Evolutionary conservation across 2,113 vertebrate species (phyloP).

Genomic region (Corythoichthys haematopterus): DNA sequence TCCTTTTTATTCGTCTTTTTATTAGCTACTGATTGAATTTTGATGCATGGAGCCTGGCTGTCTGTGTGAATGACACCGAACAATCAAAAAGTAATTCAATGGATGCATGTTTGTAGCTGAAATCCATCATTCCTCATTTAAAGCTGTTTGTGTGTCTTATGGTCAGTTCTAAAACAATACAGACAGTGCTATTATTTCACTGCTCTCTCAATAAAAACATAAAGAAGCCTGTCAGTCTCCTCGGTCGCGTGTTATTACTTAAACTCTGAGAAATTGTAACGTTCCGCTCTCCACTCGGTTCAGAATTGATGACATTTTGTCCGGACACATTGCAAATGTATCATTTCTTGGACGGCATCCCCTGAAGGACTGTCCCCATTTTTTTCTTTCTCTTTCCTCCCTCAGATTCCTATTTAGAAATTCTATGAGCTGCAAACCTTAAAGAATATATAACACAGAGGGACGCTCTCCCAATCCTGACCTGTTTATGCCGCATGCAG

Average conservation of each 20-base stretch:
- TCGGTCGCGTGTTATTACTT: constrained; percentile 60
- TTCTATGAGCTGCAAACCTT: constrained; percentile 69
- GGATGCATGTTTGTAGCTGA: neutral
- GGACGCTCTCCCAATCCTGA: constrained; percentile 70
- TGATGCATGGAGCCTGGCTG: neutral
- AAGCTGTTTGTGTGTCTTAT: neutral
- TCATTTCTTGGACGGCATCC: constrained; percentile 68
- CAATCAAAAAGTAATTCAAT: neutral
- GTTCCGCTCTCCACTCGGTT: constrained; percentile 64
- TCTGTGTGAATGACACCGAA: neutral
- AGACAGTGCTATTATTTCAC: neutral
- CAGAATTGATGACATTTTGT: constrained; percentile 76
- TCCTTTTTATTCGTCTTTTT: too few species aligned
- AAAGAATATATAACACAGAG: constrained; percentile 73
- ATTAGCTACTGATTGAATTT: neutral
- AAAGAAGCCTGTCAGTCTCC: constrained; percentile 52
- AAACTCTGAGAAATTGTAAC: constrained; percentile 65
- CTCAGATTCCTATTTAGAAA: constrained; percentile 68
- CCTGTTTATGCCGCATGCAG: constrained; percentile 73
- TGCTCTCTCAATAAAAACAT: constrained; percentile 18
- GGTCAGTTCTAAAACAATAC: neutral
- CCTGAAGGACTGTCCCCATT: constrained; percentile 53
- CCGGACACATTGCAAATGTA: constrained; percentile 66
- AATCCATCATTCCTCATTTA: neutral
- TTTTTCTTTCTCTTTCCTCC: constrained; percentile 31